These are phyloP conservation scores for Patella vulgata DNA, from an alignment of 1,140 invertebrate species.

Conservation along the genomic window DNA sequence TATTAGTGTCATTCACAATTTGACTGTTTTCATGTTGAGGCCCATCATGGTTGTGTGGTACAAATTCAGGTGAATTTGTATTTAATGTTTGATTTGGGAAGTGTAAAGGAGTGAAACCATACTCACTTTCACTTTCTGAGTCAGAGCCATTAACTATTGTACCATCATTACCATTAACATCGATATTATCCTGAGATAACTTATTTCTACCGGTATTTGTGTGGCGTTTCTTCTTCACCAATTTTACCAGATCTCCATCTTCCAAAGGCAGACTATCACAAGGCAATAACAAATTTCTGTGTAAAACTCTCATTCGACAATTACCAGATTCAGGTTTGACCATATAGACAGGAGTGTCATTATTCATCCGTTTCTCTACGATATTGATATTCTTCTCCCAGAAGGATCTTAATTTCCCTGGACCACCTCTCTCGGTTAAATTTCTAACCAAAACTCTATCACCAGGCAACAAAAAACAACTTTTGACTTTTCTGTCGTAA, in stretches of 20 bases:
- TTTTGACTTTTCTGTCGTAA: slow-evolving; percentile 10
- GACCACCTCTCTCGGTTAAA: slow-evolving; percentile 19
- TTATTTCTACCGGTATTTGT: too few relatives aligned
- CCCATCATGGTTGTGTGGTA: too few relatives aligned
- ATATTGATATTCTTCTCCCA: slow-evolving; percentile 18
- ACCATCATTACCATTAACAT: too few relatives aligned
- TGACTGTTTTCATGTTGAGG: too few relatives aligned
- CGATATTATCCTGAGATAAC: too few relatives aligned
- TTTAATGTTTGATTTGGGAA: too few relatives aligned
- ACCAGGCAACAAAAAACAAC: background rate
- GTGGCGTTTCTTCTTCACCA: too few relatives aligned
- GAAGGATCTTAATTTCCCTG: slow-evolving; percentile 18
- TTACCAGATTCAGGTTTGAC: slow-evolving; percentile 10
- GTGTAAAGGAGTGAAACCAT: too few relatives aligned
- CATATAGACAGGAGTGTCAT: slow-evolving; percentile 12
- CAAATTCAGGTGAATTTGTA: too few relatives aligned
- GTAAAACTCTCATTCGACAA: background rate
- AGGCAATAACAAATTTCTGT: slow-evolving; percentile 15
- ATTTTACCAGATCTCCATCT: background rate
- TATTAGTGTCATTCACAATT: too few relatives aligned
- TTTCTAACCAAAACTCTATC: slow-evolving; percentile 19
- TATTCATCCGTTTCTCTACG: background rate
- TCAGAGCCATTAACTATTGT: too few relatives aligned
- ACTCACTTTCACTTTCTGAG: too few relatives aligned
- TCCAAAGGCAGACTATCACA: slow-evolving; percentile 17